A percentile compares a stretch with the other conserved stretches of the same genome.
Conservation (phyloP, 1,140 invertebrate species). For the Drosophila tropicalis region DNA sequence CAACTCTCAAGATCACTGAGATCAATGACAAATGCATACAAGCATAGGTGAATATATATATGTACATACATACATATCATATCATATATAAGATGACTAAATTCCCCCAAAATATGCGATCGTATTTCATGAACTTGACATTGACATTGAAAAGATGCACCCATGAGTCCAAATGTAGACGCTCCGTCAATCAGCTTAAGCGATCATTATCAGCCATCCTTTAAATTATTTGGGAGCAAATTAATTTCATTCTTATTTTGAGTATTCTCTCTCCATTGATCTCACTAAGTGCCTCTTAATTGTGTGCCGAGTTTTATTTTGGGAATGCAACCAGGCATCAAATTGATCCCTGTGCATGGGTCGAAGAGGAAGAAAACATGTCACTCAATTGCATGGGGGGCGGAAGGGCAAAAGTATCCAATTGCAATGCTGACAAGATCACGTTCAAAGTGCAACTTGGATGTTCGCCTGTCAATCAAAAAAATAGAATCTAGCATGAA, state of each 20-base stretch:
- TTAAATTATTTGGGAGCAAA: slow-evolving; percentile 48
- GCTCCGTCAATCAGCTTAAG: slow-evolving; percentile 57
- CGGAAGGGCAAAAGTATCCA: slow-evolving; percentile 58
- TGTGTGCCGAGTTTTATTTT: slow-evolving; percentile 66
- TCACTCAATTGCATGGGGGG: slow-evolving; percentile 26
- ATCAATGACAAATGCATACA: slow-evolving; percentile 40
- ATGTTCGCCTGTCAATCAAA: slow-evolving; percentile 66
- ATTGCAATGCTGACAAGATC: slow-evolving; percentile 75
- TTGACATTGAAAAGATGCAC: slow-evolving; percentile 60
- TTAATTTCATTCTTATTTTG: background rate
- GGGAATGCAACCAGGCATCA: slow-evolving; percentile 50
- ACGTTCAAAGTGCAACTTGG: slow-evolving; percentile 72
- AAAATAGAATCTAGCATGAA: slow-evolving; percentile 35
- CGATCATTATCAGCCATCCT: slow-evolving; percentile 66
- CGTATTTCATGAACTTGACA: slow-evolving; percentile 76
- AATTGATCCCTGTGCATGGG: slow-evolving; percentile 32
- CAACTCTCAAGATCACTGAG: slow-evolving; percentile 14
- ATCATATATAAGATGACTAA: slow-evolving; percentile 21
- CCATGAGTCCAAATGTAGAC: slow-evolving; percentile 12
- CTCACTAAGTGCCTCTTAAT: slow-evolving; percentile 61
- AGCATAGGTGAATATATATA: no score
- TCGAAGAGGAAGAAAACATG: slow-evolving; percentile 28
- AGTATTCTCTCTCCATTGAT: slow-evolving; percentile 23
- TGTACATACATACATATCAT: background rate
- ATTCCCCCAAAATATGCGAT: slow-evolving; percentile 53